phyloP scores from a whole-genome alignment of 2,113 vertebrate species.

The Misgurnus anguillicaudatus region DNA sequence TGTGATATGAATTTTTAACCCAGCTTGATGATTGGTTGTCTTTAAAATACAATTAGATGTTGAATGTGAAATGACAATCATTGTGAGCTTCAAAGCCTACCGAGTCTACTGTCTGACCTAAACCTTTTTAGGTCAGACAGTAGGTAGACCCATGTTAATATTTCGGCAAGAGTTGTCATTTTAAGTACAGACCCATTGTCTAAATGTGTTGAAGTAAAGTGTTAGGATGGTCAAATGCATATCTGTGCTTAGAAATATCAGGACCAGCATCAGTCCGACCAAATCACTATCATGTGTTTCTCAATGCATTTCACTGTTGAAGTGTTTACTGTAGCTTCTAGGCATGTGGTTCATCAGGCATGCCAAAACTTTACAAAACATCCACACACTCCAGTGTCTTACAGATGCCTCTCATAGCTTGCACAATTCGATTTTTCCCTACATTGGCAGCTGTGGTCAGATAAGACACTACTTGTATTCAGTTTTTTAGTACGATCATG shows the following conservation, averaged over 20 bases:
- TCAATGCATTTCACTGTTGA: not conserved
- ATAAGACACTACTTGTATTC: slow-evolving; percentile 1
- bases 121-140: no score
- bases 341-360: slow-evolving; percentile 8
- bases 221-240: no score
- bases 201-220: no score
- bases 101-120: no score
- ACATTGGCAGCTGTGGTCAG: not conserved
- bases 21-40: not conserved
- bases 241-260: no score
- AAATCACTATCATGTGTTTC: no score
- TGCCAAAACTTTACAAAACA: slow-evolving; percentile 29
- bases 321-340: not conserved
- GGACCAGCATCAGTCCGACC: no score
- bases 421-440: slow-evolving; percentile 1
- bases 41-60: not conserved
- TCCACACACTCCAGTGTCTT: slow-evolving; percentile 17
- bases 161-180: no score
- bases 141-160: no score
- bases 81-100: no score
- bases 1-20: not conserved
- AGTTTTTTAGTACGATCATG: not conserved
- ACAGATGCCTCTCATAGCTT: slow-evolving; percentile 30
- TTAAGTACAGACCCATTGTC: no score
- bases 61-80: no score